Evolutionary conservation across 2,797 vertebrate genomes (phyloP), one percentile per base, ranked within the genome.

Genomic region (Hephaestus fuliginosus): DNA sequence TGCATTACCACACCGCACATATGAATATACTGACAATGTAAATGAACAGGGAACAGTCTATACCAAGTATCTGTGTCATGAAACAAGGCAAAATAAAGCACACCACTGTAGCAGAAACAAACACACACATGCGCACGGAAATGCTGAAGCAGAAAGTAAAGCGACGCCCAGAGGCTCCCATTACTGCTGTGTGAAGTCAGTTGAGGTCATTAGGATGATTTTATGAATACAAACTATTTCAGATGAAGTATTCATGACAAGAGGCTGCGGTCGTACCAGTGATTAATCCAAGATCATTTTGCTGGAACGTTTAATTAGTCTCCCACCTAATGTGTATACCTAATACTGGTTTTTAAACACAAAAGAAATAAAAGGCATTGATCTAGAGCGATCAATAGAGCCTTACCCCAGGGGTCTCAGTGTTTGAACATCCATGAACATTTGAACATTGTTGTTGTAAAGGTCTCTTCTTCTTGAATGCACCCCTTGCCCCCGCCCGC

Each of bases 331-430:
- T 55, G 65, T 5, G 70, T 62, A 25, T 48, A 62, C 49, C 74
- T 58, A 83, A 83, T 58, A n/a, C 85, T 60, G 83, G 63, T 87
- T 88, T 91, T 86, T 74, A 79, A 88, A 81, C 81, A 89, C 79
- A 83, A 81, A 80, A 68, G 80, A 81, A 89, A 82, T 88, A 89
- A 89, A 90, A 86, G 72, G 56, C 79, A 92, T 89, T 90, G 90
- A 93, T 91, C 25, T n/a, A 20, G 53, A 15, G 60, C 57, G 39
- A 91, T 92, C 90, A 85, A 93, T 89, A 76, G 77, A 71, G 52
- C 4, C 39, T 61, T 48, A 78, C 89, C 86, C 71, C 13, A n/a
- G 74, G n/a, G 84, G 71, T 68, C 57, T 48, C 1, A 4, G 22
- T 5, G 64, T 91, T 90, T 91, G 83, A 91, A 91, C 82, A 20